Conservation (phyloP, 2,888 invertebrate species). For the Sthenelais limicola region DNA sequence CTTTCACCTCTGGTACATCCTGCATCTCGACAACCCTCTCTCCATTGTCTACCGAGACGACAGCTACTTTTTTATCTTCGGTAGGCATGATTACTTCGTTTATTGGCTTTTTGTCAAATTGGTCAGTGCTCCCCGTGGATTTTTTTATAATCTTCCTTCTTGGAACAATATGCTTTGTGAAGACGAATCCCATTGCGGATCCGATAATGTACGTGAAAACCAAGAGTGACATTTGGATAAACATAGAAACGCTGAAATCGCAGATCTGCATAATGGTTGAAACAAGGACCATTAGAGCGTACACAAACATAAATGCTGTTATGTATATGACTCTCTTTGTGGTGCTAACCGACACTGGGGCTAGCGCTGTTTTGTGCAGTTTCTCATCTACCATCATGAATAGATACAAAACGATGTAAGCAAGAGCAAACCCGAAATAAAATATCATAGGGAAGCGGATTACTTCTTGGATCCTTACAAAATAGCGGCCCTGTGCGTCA, state of each 20-base stretch:
- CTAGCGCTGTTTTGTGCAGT: neutral
- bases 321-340: slow-evolving; percentile 19
- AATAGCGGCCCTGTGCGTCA: slow-evolving; percentile 48
- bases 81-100: too few species aligned
- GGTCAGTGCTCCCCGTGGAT: neutral
- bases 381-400: slow-evolving; percentile 25
- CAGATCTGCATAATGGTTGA: slow-evolving; percentile 5
- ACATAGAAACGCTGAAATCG: slow-evolving; percentile 12
- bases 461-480: slow-evolving; percentile 49
- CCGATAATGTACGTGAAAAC: slow-evolving; percentile 7
- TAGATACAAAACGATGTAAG: slow-evolving; percentile 4
- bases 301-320: slow-evolving; percentile 18
- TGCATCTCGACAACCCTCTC: too few species aligned
- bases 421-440: slow-evolving; percentile 40
- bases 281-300: slow-evolving; percentile 6
- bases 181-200: neutral
- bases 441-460: slow-evolving; percentile 50
- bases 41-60: too few species aligned
- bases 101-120: neutral
- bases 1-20: too few species aligned
- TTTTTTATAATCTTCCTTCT: slow-evolving; percentile 2
- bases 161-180: slow-evolving; percentile 16
- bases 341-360: neutral
- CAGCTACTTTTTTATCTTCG: too few species aligned
- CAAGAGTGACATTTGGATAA: neutral